A percentile compares a stretch with the other conserved stretches of the same genome.
Evolutionary conservation across 2,113 vertebrate genomes (phyloP).

Genomic region (Balaenoptera acutorostrata): DNA sequence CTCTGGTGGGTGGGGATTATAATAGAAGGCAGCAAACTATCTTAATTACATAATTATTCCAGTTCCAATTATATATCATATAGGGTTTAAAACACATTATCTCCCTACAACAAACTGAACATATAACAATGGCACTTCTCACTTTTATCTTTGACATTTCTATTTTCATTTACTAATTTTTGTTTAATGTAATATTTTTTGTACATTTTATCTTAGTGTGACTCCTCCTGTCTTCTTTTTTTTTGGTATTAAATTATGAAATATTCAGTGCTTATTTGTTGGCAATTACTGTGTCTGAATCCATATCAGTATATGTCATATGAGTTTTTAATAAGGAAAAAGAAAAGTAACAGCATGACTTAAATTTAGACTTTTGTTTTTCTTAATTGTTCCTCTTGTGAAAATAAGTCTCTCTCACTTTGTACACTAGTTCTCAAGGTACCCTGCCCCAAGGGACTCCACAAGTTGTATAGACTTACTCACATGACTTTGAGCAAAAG

Average conservation of each 20-base stretch:
- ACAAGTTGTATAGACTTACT: not conserved
- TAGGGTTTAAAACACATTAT: constrained; percentile 36
- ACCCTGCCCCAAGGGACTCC: not conserved
- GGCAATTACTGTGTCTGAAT: not conserved
- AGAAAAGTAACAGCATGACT: not conserved
- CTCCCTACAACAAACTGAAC: not conserved
- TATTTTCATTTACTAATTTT: constrained; percentile 8
- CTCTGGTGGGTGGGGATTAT: constrained; percentile 49
- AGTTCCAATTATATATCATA: constrained; percentile 53
- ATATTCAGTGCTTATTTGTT: not conserved
- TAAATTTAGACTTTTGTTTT: not conserved
- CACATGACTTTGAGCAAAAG: not conserved
- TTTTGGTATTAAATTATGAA: not conserved
- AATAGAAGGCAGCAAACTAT: constrained; percentile 17
- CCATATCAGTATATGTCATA: not conserved
- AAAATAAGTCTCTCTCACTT: not conserved
- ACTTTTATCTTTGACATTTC: constrained; percentile 11
- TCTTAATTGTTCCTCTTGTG: not conserved
- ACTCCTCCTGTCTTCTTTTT: not conserved
- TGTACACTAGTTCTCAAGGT: not conserved
- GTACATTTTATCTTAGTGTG: not conserved
- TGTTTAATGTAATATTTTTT: not conserved
- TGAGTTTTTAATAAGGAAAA: not conserved
- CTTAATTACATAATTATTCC: constrained; percentile 61
- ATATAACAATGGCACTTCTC: not conserved